A percentile compares a stretch with the other conserved stretches of the same genome.
Conservation (phyloP, 2,797 vertebrate species). For the Ambastaia sidthimunki region DNA sequence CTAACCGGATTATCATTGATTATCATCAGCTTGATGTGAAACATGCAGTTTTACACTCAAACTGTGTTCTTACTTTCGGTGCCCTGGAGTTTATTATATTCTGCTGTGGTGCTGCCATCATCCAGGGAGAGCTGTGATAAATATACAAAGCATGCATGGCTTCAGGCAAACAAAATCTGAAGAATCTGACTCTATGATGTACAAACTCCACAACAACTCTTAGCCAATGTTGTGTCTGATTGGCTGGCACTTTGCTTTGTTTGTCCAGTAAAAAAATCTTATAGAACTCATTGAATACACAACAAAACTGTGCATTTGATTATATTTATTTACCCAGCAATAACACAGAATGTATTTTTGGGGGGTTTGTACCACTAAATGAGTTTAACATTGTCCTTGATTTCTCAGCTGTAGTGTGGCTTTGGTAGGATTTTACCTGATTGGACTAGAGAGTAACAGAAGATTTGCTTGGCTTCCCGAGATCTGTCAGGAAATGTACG, state of each 20-base stretch:
- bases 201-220: not conserved
- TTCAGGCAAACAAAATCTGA: not conserved
- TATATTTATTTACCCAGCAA: not conserved
- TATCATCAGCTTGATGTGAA: conserved; percentile 14
- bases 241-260: not conserved
- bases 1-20: conserved; percentile 44
- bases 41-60: not conserved
- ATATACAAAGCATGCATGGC: not conserved
- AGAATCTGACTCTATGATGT: not conserved
- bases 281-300: not conserved
- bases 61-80: conserved; percentile 4
- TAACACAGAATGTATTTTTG: not conserved
- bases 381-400: not conserved
- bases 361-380: not conserved
- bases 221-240: not conserved
- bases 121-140: not conserved
- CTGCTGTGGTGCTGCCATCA: not conserved
- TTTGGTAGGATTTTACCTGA: not conserved
- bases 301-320: not conserved
- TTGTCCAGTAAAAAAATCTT: not conserved
- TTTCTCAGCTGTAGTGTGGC: not conserved
- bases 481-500: conserved; percentile 22
- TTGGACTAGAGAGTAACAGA: not conserved
- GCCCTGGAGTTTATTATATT: not conserved
- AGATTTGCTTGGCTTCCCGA: not conserved